Base-by-base conservation (phyloP, 2,888 invertebrate genomes). In the Boloria selene region DNA sequence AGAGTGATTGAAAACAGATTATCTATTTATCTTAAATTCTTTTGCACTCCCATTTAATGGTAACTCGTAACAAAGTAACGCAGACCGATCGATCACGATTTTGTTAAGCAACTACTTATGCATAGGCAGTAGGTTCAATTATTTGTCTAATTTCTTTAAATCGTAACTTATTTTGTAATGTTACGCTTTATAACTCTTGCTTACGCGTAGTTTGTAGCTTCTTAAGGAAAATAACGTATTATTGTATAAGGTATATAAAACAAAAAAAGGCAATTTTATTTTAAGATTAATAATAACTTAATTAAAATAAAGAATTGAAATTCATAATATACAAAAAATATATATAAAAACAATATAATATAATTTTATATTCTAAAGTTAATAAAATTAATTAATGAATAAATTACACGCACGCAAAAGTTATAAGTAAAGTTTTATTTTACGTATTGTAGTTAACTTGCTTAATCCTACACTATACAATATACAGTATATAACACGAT, bases 401-500 rank as follows among this genome's bases (percentile, higher is more conserved):
- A 38, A 38, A 3, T 54, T 42, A 42, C n/a, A n/a, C n/a, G n/a
- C n/a, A n/a, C n/a, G n/a, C n/a, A 13, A 45, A 47, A 58, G 14
- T 44, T 17, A 45, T 47, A 3, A n/a, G 18, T 47, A 45, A 47
- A 13, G 10, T 5, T 13, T 58, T 18, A 4, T 55, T 18, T 18
- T 6, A 47, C 22, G 4, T n/a, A 16, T 49, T 49, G 5, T 16
- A 45, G 22, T 26, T 45, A 0, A 4, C 31, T 31, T 31, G 26
- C 16, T 49, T 26, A 17, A 49, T 44, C 44, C 51, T 60, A 60
- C 60, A 44, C n/a, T 47, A 7, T 54, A 42, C 13, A 18, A 44
- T 18, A 44, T 42, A 55, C 44, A 44, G 4, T 31, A 49, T 49
- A 45, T 47, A 80, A 82, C 83, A 83, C 84, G 84, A 80, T 64